These are phyloP conservation scores for Cetonia aurata DNA, from an alignment of 2,888 invertebrate species.

Conservation along the genomic window DNA sequence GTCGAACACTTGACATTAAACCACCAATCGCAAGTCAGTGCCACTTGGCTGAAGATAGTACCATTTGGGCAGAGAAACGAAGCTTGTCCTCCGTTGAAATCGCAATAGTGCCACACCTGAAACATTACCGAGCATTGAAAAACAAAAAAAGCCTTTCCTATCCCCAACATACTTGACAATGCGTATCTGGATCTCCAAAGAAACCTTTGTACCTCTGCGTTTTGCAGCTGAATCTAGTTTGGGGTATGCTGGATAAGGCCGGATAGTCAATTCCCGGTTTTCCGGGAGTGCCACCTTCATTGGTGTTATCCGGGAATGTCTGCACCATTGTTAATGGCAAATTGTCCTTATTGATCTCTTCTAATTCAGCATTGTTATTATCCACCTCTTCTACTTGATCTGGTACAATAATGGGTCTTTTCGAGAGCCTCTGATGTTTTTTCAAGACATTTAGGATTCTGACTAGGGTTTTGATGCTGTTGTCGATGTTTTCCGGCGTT, in stretches of 20 bases:
- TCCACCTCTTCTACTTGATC: conserved; percentile 57
- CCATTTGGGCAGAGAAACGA: conserved; percentile 92
- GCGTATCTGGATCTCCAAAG: conserved; percentile 89
- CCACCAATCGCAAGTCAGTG: conserved; percentile 93
- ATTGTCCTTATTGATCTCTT: conserved; percentile 54
- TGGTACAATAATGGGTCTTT: conserved; percentile 63
- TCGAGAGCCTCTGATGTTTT: conserved; percentile 64
- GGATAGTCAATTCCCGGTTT: conserved; percentile 86
- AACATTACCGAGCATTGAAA: conserved; percentile 43
- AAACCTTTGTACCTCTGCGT: conserved; percentile 91
- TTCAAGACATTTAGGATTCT: conserved; percentile 81
- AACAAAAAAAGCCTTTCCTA: too few relatives aligned
- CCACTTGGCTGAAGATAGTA: conserved; percentile 91
- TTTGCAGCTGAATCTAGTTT: conserved; percentile 84
- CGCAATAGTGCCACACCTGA: conserved; percentile 93
- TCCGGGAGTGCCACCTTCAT: conserved; percentile 74
- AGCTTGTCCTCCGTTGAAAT: conserved; percentile 90
- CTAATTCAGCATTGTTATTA: conserved; percentile 61
- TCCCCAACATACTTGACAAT: conserved; percentile 77
- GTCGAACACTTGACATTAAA: conserved; percentile 89
- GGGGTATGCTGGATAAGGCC: conserved; percentile 79
- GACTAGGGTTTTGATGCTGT: conserved; percentile 82
- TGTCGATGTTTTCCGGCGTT: conserved; percentile 82
- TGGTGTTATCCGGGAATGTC: conserved; percentile 67
- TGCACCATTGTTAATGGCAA: conserved; percentile 57